Base-by-base conservation (phyloP, 2,888 invertebrate genomes). In the Plusia festucae region DNA sequence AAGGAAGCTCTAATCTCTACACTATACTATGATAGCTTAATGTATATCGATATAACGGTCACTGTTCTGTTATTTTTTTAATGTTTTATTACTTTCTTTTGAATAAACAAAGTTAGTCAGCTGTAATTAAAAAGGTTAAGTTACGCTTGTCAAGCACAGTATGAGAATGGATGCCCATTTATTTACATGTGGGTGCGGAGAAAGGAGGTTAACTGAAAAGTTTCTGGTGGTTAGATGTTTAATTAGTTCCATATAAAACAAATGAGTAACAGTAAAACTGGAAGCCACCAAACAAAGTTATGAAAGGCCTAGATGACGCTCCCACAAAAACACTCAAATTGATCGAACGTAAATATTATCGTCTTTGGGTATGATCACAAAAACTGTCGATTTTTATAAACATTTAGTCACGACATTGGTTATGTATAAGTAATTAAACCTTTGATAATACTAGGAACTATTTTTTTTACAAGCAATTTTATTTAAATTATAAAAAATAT, bases 351-450 rank as follows among this genome's bases (percentile, higher is more conserved):
- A 8, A 16, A 8, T n/a, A 40, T 7, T 30, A 30, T 30, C 30
- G 30, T 9, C 9, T 0, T 9, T 18, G 9, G 11, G 49, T 60
- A 52, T 60, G 53, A 46, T 70, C 18, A 32, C 57, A 68, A 66
- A 72, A 71, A 69, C 51, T 40, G 22, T 44, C 53, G 24, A 58
- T 65, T 69, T 70, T 59, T 64, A 49, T 53, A 62, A 51, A 60
- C 32, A 52, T 59, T 53, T 7, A 61, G 76, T 78, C 81, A 80
- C 76, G 78, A 78, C 44, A 57, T 22, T 13, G 51, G 6, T n/a
- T 55, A 4, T 54, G 32, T 27, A 51, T 49, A 20, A 24, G 30
- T 61, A 62, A 51, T 53, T 46, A 76, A 53, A 59, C 11, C 30
- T 5, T 44, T 64, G 20, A 20, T 24, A 56, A 61, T 61, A 57